Base-by-base conservation (phyloP, 2,888 invertebrate genomes). In the Epinotia brunnichana region DNA sequence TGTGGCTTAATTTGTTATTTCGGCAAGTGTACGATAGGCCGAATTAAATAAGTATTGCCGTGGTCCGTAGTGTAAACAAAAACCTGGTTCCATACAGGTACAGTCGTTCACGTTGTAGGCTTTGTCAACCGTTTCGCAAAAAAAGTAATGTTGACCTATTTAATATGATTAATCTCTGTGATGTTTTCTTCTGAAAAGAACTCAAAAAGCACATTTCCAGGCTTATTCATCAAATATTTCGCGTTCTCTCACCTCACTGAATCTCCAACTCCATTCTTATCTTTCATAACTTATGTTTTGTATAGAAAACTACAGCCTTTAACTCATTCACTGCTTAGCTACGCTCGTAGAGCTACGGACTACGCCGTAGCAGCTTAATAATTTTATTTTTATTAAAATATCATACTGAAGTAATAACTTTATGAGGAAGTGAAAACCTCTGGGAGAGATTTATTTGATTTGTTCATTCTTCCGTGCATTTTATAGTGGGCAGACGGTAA, bases 401-500 rank as follows among this genome's bases (percentile, higher is more conserved):
- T 53, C 51, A 67, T n/a, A 57, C 57, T 48, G 35, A 17, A 19
- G 57, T 67, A 29, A 67, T 59, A 41, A 64, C 51, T 35, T 67
- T 62, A 72, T 62, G 54, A 35, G 53, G 21, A 72, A 62, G 61
- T 35, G 39, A 56, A 56, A 68, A 39, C 67, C 44, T 61, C 61
- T 48, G 72, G 61, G 72, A 67, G 48, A 54, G 15, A 62, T 67
- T 57, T 72, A 62, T 67, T 68, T 62, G 67, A 72, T 72, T 72
- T 72, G 62, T 61, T 67, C 61, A 61, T 62, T 56, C 48, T 56
- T 67, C 54, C 54, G 21, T 29, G 56, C 48, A 48, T 71, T 51
- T 29, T 63, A 63, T 70, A 57, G 48, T 76, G 74, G 77, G 78
- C 78, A 71, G 73, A 61, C 70, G 75, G 70, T 70, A 54, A 21